These are phyloP conservation scores for Magallana angulata DNA, from an alignment of 1,140 invertebrate species.

Conservation along the genomic window DNA sequence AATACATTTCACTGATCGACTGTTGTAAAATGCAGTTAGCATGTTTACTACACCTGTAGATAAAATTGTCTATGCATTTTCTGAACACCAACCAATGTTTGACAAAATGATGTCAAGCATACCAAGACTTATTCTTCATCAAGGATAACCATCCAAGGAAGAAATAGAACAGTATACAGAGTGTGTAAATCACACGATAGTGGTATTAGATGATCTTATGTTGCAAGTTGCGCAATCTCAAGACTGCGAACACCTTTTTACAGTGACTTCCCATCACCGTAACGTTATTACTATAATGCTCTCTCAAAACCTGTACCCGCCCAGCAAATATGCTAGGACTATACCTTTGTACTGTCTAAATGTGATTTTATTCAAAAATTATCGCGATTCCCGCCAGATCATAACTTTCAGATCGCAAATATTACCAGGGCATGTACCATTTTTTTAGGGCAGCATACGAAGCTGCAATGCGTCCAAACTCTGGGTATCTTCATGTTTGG, in stretches of 20 bases:
- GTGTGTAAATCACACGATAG: slow-evolving; percentile 40
- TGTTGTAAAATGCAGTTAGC: slow-evolving; percentile 44
- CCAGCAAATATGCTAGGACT: slow-evolving; percentile 46
- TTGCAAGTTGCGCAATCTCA: slow-evolving; percentile 17
- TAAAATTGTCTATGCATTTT: slow-evolving; percentile 47
- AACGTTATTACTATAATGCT: slow-evolving; percentile 27
- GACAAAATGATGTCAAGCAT: slow-evolving; percentile 39
- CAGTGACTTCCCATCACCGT: slow-evolving; percentile 42
- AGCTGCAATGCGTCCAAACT: slow-evolving; percentile 21
- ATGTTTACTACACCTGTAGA: slow-evolving; percentile 44
- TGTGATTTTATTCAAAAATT: too few relatives aligned
- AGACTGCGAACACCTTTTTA: slow-evolving; percentile 43
- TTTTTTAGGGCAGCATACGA: slow-evolving; percentile 43
- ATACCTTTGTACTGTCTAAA: slow-evolving; percentile 48
- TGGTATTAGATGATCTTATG: slow-evolving; percentile 52
- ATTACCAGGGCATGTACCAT: too few relatives aligned
- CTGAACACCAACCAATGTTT: slow-evolving; percentile 48
- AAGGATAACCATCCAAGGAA: slow-evolving; percentile 46
- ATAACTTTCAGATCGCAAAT: too few relatives aligned
- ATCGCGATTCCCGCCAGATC: too few relatives aligned
- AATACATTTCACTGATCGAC: slow-evolving; percentile 38
- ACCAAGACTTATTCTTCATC: slow-evolving; percentile 40
- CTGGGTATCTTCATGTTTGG: slow-evolving; percentile 39
- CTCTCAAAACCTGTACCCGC: slow-evolving; percentile 45
- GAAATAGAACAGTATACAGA: slow-evolving; percentile 50